Evolutionary conservation across 2,797 vertebrate species (phyloP).

Genomic region (Gobio occitaniae): DNA sequence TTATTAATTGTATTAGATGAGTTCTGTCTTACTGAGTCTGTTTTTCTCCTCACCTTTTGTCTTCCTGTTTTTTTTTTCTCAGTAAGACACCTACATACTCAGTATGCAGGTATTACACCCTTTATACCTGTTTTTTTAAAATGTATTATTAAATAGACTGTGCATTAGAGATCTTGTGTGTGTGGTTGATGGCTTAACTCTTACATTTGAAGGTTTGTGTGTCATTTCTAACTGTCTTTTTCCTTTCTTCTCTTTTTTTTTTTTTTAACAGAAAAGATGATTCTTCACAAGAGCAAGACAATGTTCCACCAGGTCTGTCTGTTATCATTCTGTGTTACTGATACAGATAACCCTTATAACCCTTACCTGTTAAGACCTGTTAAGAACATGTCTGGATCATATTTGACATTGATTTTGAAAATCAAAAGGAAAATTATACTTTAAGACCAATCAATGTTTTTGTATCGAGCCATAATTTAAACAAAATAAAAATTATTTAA

Average conservation of each 20-base stretch:
- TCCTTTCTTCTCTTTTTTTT: not conserved
- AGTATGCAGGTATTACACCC: constrained; percentile 50
- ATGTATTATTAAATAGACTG: not conserved
- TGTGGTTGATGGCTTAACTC: not conserved
- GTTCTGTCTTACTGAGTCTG: constrained; percentile 22
- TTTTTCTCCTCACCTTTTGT: constrained; percentile 7
- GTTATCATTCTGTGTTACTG: not conserved
- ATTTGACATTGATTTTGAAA: not conserved
- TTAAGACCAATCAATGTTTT: not conserved
- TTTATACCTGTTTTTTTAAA: not conserved
- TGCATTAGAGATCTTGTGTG: not conserved
- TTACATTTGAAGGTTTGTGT: not conserved
- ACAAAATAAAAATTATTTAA: not conserved
- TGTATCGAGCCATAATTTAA: not conserved
- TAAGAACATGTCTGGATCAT: not conserved
- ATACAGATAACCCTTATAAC: not conserved
- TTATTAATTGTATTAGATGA: constrained; percentile 10
- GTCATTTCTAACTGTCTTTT: not conserved
- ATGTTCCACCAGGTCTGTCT: constrained; percentile 32
- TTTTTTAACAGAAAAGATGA: constrained; percentile 16
- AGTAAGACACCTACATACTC: constrained; percentile 44
- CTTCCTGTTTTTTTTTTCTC: constrained; percentile 32
- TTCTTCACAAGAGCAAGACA: constrained; percentile 24
- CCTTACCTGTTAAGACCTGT: not conserved
- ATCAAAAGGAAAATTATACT: not conserved